Evolutionary conservation across 1,140 invertebrate genomes (phyloP).

Genomic region (Drosophila ananassae): DNA sequence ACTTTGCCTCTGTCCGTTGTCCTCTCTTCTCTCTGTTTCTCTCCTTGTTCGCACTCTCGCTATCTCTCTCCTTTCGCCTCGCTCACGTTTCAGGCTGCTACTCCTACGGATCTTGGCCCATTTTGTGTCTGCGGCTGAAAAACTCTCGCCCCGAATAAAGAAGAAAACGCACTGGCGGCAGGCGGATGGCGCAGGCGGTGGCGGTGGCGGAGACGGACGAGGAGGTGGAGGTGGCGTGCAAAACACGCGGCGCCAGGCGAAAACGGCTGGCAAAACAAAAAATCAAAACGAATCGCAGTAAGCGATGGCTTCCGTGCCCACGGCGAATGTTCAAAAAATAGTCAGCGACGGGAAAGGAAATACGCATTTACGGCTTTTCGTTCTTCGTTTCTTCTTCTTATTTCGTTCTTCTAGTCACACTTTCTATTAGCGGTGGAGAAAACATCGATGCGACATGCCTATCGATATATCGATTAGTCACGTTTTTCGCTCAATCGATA

Average conservation of each 20-base stretch:
- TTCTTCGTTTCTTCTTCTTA: background rate
- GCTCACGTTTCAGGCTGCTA: constrained; percentile 21
- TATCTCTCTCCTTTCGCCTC: too few species aligned
- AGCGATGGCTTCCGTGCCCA: background rate
- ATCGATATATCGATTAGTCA: background rate
- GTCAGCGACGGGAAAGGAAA: constrained; percentile 31
- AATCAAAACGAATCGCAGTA: background rate
- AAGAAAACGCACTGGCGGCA: background rate
- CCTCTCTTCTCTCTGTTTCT: constrained; percentile 3
- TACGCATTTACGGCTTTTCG: constrained; percentile 41
- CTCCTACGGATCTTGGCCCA: constrained; percentile 25
- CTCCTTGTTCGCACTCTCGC: background rate
- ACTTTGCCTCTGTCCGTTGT: constrained; percentile 26
- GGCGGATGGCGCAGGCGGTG: too few species aligned
- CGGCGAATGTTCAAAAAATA: background rate
- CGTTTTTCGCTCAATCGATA: too few species aligned
- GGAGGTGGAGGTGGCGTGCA: background rate
- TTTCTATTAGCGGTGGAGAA: background rate
- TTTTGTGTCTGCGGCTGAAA: background rate
- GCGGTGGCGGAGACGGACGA: background rate
- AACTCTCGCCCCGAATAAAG: constrained; percentile 1
- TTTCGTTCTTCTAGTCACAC: constrained; percentile 14
- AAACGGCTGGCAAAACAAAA: constrained; percentile 1
- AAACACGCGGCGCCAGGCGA: constrained; percentile 4
- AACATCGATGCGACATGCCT: too few species aligned